Conservation (phyloP, 2,888 invertebrate genomes). For the Julus scanicus region DNA sequence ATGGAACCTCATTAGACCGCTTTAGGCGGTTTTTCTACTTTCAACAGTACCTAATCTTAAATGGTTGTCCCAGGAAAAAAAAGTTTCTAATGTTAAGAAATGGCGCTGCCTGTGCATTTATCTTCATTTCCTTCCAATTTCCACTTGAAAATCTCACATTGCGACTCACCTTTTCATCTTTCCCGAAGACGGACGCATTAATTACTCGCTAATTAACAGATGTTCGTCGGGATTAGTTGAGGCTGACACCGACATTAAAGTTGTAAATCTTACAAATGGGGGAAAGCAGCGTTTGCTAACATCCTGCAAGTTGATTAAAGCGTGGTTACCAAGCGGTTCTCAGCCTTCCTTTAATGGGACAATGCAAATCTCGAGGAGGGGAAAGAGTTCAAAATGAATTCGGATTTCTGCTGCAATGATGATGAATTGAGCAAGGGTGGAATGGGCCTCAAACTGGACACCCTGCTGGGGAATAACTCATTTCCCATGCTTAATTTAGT, state of each 20-base stretch:
- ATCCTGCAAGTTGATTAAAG: constrained; percentile 40
- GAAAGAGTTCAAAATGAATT: not conserved
- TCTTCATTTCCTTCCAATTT: constrained; percentile 29
- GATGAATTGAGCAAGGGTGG: not conserved
- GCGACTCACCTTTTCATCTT: constrained; percentile 21
- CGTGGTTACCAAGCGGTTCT: not conserved
- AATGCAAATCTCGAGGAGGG: not conserved
- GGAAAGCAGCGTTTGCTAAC: not conserved
- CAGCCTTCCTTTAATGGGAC: constrained; percentile 6
- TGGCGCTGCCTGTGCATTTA: not conserved
- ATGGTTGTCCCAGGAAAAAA: not conserved
- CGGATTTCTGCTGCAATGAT: not conserved
- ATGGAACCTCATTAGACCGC: constrained; percentile 6
- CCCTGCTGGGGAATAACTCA: constrained; percentile 27
- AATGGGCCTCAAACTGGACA: constrained; percentile 21
- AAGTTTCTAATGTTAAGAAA: not conserved
- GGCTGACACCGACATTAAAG: constrained; percentile 38
- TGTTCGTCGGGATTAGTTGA: constrained; percentile 23
- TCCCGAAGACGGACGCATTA: not conserved
- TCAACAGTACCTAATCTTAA: not conserved
- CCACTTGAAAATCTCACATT: constrained; percentile 24
- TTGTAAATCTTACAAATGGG: constrained; percentile 40
- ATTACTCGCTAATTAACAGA: constrained; percentile 43
- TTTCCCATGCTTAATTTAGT: constrained; percentile 31
- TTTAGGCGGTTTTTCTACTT: not conserved